Evolutionary conservation across 2,113 vertebrate genomes (phyloP).

Genomic region (Xiphophorus couchianus): DNA sequence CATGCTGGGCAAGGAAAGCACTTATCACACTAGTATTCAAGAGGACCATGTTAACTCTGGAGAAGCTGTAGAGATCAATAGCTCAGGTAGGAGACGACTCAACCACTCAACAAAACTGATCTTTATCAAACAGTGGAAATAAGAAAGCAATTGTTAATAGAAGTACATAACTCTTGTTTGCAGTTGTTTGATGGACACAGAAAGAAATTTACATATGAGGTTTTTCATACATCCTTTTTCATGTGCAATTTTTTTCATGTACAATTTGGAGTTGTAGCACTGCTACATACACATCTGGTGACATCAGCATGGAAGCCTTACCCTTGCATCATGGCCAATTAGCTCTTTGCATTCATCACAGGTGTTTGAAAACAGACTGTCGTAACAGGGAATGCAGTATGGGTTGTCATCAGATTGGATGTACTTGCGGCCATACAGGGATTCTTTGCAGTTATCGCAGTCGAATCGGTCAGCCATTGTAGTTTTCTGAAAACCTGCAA

Average conservation of each 20-base stretch:
- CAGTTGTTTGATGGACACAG: background rate
- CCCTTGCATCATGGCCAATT: constrained; percentile 94
- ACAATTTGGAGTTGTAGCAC: constrained; percentile 9
- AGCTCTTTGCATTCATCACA: constrained; percentile 98
- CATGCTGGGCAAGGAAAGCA: no score
- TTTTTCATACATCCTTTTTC: background rate
- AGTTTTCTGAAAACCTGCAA: constrained; percentile 42
- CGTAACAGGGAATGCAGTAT: constrained; percentile 97
- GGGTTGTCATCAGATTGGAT: constrained; percentile 93
- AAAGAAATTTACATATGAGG: background rate
- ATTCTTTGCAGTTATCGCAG: constrained; percentile 96
- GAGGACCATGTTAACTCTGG: no score
- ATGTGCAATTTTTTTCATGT: background rate
- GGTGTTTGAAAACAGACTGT: constrained; percentile 95
- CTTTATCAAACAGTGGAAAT: no score
- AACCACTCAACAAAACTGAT: no score
- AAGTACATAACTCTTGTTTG: no score
- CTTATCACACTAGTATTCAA: no score
- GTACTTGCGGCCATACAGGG: constrained; percentile 96
- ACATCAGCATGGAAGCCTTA: constrained; percentile 71
- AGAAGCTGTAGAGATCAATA: no score
- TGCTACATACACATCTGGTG: constrained; percentile 36
- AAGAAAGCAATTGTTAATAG: no score
- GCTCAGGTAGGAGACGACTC: no score
- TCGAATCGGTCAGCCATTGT: constrained; percentile 96